These are phyloP conservation scores for Drosophila erecta DNA, from an alignment of 1,140 invertebrate genomes.

Conservation along the genomic window DNA sequence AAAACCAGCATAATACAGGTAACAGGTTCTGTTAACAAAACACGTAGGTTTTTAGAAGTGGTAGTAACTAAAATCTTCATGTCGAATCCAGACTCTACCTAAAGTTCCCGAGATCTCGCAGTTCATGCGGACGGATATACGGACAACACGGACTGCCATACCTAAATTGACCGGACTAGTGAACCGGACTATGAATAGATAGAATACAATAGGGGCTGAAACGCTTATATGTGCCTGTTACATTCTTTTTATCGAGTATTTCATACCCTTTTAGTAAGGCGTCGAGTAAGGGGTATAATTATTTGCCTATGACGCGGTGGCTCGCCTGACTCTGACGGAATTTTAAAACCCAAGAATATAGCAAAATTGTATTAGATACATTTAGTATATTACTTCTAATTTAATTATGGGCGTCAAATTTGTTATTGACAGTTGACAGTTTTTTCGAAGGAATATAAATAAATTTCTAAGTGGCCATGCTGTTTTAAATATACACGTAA, in stretches of 20 bases:
- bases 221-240: no score
- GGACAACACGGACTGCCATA: no score
- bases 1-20: background rate
- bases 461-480: background rate
- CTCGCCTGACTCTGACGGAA: background rate
- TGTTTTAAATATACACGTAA: background rate
- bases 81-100: no score
- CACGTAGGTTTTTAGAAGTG: no score
- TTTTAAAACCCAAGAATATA: constrained; percentile 21
- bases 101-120: no score
- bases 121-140: no score
- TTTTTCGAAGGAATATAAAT: constrained; percentile 3
- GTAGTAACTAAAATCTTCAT: no score
- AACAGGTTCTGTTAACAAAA: background rate
- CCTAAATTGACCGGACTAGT: no score
- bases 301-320: background rate
- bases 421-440: constrained; percentile 45
- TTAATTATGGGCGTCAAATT: constrained; percentile 63
- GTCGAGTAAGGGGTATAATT: background rate
- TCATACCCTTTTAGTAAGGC: no score
- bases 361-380: constrained; percentile 55
- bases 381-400: constrained; percentile 58
- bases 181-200: no score
- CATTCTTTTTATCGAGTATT: no score
- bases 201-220: no score